phyloP scores from a whole-genome alignment of 2,797 vertebrate species.

The Varecia variegata region DNA sequence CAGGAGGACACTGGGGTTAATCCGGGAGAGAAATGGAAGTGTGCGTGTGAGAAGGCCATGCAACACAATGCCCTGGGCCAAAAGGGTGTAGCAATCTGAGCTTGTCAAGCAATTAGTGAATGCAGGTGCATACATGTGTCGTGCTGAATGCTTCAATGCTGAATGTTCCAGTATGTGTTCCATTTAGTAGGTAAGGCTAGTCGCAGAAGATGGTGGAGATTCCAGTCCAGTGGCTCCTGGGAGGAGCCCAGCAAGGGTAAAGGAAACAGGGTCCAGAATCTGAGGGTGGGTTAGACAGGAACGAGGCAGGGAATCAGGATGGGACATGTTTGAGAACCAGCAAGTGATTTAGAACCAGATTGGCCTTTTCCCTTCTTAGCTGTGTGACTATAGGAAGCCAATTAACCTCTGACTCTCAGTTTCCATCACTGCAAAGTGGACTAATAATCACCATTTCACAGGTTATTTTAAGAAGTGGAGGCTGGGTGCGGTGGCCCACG shows the following conservation, averaged over 20 bases:
- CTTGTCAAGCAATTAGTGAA: neutral
- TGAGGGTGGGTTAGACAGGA: neutral
- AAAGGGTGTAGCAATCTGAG: neutral
- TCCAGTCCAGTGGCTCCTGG: neutral
- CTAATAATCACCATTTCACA: neutral
- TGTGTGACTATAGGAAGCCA: neutral
- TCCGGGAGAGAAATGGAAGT: neutral
- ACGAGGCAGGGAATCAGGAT: neutral
- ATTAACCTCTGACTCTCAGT: neutral
- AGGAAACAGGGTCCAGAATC: neutral
- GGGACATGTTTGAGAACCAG: neutral
- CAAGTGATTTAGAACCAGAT: neutral
- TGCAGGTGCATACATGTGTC: too few species aligned
- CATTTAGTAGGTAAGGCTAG: neutral
- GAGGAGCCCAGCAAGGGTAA: neutral
- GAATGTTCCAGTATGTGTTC: neutral
- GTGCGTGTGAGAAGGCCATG: neutral
- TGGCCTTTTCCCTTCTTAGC: neutral
- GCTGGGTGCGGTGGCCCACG: too few species aligned
- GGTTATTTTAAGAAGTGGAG: neutral
- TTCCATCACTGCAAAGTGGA: neutral
- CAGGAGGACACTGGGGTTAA: neutral
- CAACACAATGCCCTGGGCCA: neutral
- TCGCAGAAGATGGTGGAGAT: neutral
- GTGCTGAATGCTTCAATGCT: neutral